These are phyloP conservation scores for Emydura subglobosa DNA, from an alignment of 2,113 vertebrate species.

Conservation along the genomic window DNA sequence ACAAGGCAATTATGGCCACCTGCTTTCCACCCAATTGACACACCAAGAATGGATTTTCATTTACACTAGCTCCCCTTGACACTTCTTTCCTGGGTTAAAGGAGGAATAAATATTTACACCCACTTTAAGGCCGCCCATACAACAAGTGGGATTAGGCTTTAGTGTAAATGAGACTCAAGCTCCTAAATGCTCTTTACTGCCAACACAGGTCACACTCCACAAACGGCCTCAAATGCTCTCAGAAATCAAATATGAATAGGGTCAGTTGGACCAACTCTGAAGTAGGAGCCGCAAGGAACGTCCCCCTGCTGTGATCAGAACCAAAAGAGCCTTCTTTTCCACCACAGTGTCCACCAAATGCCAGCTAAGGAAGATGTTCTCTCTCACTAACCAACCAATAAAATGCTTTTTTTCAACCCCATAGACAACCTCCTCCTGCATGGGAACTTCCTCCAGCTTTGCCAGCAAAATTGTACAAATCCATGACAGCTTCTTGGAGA, in stretches of 20 bases:
- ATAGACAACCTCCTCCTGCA: background rate
- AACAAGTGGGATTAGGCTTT: background rate
- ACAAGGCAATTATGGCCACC: background rate
- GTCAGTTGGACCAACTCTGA: background rate
- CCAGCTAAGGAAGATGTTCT: background rate
- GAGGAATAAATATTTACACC: background rate
- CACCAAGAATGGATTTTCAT: background rate
- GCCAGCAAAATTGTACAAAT: background rate
- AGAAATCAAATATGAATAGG: background rate
- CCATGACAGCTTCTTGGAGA: background rate
- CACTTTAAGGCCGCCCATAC: accelerated
- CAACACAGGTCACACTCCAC: background rate
- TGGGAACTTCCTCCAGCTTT: background rate
- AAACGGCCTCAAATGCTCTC: background rate
- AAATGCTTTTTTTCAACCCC: background rate
- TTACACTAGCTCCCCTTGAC: background rate
- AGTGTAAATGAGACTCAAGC: background rate
- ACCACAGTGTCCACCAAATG: background rate
- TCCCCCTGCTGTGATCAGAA: background rate
- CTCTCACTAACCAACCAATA: background rate
- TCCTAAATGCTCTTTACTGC: background rate
- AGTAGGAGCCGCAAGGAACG: accelerated
- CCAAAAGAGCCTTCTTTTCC: background rate
- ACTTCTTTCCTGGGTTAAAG: background rate
- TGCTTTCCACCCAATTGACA: background rate